Evolutionary conservation across 35 echinoderm and acorn worm species (phyloP).

Genomic region (Hemicentrotus pulcherrimus): DNA sequence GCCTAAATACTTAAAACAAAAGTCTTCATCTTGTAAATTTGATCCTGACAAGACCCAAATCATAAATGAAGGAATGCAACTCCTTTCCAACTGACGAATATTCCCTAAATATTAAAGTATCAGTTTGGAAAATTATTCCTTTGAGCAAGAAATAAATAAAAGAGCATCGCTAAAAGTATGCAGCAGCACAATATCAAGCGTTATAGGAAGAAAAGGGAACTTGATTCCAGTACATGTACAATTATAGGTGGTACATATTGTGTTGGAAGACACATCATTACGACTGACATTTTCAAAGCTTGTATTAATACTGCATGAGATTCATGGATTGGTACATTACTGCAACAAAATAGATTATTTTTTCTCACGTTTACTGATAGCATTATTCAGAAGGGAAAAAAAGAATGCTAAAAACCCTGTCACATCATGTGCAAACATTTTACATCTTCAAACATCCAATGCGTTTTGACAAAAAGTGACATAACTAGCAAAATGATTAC

Average conservation of each 20-base stretch:
- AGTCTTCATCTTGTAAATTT: background rate
- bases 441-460: background rate
- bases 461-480: background rate
- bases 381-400: too few relatives aligned
- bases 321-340: background rate
- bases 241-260: background rate
- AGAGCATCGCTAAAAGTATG: too few relatives aligned
- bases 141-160: too few relatives aligned
- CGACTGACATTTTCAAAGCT: background rate
- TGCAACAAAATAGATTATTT: background rate
- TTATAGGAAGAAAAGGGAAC: background rate
- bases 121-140: too few relatives aligned
- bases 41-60: background rate
- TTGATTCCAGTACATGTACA: background rate
- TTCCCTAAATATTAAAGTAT: too few relatives aligned
- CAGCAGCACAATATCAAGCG: too few relatives aligned
- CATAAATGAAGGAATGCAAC: background rate
- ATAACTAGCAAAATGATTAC: too few relatives aligned
- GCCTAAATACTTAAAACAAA: background rate
- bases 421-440: background rate
- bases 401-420: background rate
- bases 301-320: background rate
- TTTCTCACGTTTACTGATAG: background rate
- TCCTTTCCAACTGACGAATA: too few relatives aligned
- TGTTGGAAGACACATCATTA: conserved; percentile 3